phyloP scores from a whole-genome alignment of 2,888 invertebrate genomes.

The Nephrotoma appendiculata region DNA sequence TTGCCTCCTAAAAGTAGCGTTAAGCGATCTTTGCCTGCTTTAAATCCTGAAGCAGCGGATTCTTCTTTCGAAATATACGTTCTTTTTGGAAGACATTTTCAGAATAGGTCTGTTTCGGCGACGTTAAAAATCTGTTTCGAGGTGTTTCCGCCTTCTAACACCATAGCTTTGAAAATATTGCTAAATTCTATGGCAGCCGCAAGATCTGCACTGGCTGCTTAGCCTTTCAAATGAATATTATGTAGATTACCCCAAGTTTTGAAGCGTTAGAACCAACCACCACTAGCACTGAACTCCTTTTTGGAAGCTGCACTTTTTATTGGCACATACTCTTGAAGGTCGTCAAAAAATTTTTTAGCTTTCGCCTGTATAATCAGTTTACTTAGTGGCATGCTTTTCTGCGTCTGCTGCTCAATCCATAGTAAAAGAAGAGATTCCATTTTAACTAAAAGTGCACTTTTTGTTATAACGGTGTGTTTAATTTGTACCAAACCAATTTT shows the following conservation, averaged over 20 bases:
- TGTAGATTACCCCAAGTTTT: conserved; percentile 10
- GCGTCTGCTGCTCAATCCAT: no score
- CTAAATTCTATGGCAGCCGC: neutral
- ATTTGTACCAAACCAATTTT: no score
- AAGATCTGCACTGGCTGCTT: no score
- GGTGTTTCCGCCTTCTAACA: neutral
- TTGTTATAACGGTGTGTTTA: no score
- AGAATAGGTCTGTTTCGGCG: neutral
- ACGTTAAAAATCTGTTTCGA: neutral
- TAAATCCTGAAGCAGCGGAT: neutral
- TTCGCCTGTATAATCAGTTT: no score
- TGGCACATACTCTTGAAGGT: neutral
- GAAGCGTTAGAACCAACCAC: conserved; percentile 15
- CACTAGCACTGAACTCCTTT: no score
- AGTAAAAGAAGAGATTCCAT: no score
- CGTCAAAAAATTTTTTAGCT: no score
- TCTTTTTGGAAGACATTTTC: neutral
- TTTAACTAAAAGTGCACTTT: no score
- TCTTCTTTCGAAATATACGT: neutral
- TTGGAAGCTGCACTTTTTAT: neutral
- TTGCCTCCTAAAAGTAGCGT: neutral
- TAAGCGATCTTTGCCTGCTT: no score
- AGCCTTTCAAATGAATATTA: conserved; percentile 9
- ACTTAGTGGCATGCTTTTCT: no score
- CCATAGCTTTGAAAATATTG: neutral